Percentiles rank a stretch among this genome's conserved stretches.
phyloP scores from a whole-genome alignment of 2,797 vertebrate species.

The Rhyacichthys aspro region DNA sequence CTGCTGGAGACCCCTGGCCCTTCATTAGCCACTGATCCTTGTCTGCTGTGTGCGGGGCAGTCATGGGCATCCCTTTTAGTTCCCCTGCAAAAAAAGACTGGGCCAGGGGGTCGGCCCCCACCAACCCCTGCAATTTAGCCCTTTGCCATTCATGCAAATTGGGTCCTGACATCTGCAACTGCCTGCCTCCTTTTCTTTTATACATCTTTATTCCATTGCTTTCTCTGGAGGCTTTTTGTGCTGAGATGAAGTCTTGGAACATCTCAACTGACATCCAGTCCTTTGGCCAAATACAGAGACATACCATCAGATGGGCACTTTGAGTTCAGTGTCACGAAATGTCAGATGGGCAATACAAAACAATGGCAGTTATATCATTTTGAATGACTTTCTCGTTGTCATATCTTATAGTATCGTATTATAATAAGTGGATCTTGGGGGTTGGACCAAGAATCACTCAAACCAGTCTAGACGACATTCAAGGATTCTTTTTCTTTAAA shows the following conservation, averaged over 20 bases:
- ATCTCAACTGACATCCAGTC: constrained; percentile 37
- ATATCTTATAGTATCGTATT: too few relatives aligned
- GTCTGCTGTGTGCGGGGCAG: constrained; percentile 77
- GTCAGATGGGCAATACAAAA: constrained; percentile 38
- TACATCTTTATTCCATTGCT: constrained; percentile 77
- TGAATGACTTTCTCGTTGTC: too few relatives aligned
- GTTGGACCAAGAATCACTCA: constrained; percentile 58
- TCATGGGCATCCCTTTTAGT: constrained; percentile 73
- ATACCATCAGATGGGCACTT: background rate
- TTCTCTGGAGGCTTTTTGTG: constrained; percentile 53
- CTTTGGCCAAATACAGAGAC: constrained; percentile 18
- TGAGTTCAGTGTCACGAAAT: background rate
- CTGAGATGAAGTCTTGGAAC: constrained; percentile 52
- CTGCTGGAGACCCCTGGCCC: constrained; percentile 75
- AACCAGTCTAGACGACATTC: too few relatives aligned
- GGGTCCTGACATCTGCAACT: constrained; percentile 81
- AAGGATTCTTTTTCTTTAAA: too few relatives aligned
- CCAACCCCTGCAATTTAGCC: constrained; percentile 78
- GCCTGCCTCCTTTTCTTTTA: constrained; percentile 71
- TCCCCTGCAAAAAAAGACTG: constrained; percentile 50
- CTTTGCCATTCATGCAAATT: constrained; percentile 85
- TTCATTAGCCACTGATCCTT: constrained; percentile 84
- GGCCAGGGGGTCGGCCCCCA: constrained; percentile 53
- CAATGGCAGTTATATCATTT: too few relatives aligned
- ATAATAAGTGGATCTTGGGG: too few relatives aligned